These are phyloP conservation scores for Fulica atra DNA, from an alignment of 2,113 vertebrate genomes.

Conservation along the genomic window DNA sequence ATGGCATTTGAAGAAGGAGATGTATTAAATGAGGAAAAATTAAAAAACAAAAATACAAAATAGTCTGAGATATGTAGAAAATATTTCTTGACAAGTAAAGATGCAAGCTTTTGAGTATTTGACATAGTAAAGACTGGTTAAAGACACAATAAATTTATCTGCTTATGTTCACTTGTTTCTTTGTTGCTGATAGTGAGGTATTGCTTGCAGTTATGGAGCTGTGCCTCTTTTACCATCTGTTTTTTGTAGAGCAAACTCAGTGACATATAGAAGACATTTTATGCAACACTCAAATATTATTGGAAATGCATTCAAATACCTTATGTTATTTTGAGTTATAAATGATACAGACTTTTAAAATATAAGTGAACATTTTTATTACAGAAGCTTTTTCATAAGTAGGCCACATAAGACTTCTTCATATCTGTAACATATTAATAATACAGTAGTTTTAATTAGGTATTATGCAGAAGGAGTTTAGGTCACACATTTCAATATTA, in stretches of 20 bases:
- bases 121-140: not conserved
- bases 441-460: conserved; percentile 43
- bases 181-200: not conserved
- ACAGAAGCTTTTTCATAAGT: not conserved
- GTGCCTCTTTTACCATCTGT: not conserved
- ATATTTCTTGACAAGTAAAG: not conserved
- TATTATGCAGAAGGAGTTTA: not conserved
- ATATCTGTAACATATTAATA: not conserved
- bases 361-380: not conserved
- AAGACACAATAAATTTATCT: not conserved
- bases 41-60: not conserved
- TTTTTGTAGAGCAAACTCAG: not conserved
- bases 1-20: not conserved
- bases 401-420: not conserved
- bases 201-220: not conserved
- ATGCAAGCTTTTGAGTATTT: not conserved
- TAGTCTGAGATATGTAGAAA: not conserved
- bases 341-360: not conserved
- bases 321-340: not conserved
- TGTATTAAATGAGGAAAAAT: not conserved
- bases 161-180: not conserved
- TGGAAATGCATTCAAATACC: not conserved
- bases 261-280: not conserved
- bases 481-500: conserved; percentile 26
- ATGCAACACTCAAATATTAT: not conserved